phyloP scores from a whole-genome alignment of 2,888 invertebrate species.

The Macrosoma leucophasiata region DNA sequence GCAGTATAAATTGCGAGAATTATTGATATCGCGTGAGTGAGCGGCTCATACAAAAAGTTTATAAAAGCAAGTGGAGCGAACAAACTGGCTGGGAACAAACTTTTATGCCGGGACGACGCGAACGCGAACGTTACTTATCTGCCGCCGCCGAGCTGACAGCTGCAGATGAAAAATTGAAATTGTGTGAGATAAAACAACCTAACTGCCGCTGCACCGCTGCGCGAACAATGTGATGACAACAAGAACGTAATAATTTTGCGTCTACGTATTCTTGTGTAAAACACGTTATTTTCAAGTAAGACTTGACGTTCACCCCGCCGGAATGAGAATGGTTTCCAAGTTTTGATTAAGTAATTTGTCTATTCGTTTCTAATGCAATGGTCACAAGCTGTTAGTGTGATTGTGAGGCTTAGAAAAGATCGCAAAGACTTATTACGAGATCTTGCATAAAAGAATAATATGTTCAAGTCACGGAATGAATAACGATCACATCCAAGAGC shows the following conservation, averaged over 20 bases:
- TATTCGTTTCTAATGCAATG: too few species aligned
- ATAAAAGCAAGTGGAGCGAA: slow-evolving; percentile 69
- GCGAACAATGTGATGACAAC: slow-evolving; percentile 58
- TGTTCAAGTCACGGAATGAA: too few species aligned
- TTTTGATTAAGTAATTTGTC: too few species aligned
- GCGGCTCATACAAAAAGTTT: slow-evolving; percentile 65
- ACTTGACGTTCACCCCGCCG: too few species aligned
- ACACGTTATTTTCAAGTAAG: too few species aligned
- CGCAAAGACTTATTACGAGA: too few species aligned
- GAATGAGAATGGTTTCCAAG: too few species aligned
- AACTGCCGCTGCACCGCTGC: slow-evolving; percentile 56
- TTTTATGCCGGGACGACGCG: slow-evolving; percentile 60
- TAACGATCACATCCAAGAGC: too few species aligned
- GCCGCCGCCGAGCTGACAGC: slow-evolving; percentile 67
- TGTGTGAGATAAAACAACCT: slow-evolving; percentile 74
- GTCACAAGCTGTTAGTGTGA: too few species aligned
- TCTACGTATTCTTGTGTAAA: too few species aligned
- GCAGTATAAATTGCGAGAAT: slow-evolving; percentile 46
- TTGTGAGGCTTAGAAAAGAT: too few species aligned
- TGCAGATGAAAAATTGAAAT: slow-evolving; percentile 76
- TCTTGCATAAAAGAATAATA: too few species aligned
- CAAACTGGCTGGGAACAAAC: slow-evolving; percentile 68
- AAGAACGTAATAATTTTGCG: slow-evolving; percentile 35
- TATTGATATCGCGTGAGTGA: slow-evolving; percentile 53
- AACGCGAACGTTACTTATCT: slow-evolving; percentile 71